Percentiles rank a stretch among this genome's conserved stretches.
phyloP scores from a whole-genome alignment of 2,113 vertebrate species.

The Butorides virescens region DNA sequence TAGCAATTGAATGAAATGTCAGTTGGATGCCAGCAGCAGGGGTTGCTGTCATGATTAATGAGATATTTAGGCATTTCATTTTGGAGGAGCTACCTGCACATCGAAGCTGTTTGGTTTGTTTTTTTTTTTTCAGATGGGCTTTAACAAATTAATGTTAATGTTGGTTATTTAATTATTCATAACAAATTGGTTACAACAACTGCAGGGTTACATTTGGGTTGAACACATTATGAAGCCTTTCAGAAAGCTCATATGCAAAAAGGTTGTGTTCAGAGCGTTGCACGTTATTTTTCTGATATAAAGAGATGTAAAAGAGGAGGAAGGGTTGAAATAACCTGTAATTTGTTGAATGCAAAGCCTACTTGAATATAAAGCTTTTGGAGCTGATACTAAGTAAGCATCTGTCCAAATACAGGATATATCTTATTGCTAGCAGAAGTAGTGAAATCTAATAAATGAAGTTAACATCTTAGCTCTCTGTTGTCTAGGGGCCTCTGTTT shows the following conservation, averaged over 20 bases:
- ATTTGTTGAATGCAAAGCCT: neutral
- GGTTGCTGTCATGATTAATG: slow-evolving; percentile 52
- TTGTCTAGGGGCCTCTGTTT: neutral
- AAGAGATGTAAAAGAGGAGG: neutral
- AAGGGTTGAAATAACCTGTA: neutral
- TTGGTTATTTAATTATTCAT: slow-evolving; percentile 46
- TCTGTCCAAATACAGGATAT: neutral
- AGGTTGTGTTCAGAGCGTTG: neutral
- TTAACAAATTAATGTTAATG: slow-evolving; percentile 56
- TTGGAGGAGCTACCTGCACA: slow-evolving; percentile 50
- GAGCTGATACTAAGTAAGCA: neutral
- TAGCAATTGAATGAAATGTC: slow-evolving; percentile 19
- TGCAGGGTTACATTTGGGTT: neutral
- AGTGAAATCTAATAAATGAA: neutral
- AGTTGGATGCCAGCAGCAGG: neutral
- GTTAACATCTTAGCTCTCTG: neutral
- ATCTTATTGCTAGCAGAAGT: neutral
- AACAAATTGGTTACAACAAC: slow-evolving; percentile 26
- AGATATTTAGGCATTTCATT: slow-evolving; percentile 7
- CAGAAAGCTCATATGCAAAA: neutral
- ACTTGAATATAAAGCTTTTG: neutral
- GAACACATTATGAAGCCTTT: neutral
- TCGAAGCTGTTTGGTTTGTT: neutral
- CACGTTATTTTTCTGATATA: neutral
- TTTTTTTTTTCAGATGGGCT: neutral